These are phyloP conservation scores for Bellardia pandia DNA, from an alignment of 2,888 invertebrate species.

Conservation along the genomic window DNA sequence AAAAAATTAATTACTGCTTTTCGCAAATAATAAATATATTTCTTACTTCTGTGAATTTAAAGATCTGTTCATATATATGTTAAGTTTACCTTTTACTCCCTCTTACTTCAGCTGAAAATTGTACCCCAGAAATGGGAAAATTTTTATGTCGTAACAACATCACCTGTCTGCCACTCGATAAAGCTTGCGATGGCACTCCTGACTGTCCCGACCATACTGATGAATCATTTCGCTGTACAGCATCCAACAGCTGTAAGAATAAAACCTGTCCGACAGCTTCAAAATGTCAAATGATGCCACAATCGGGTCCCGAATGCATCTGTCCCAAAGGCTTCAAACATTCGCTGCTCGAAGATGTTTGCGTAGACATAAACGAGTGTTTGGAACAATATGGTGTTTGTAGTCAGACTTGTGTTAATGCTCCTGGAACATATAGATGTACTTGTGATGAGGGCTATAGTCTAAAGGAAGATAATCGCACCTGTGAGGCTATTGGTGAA, in stretches of 20 bases:
- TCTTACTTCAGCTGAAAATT: constrained; percentile 76
- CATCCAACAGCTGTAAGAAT: constrained; percentile 76
- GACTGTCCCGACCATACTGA: constrained; percentile 88
- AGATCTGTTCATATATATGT: no score
- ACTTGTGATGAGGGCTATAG: constrained; percentile 87
- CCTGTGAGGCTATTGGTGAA: constrained; percentile 86
- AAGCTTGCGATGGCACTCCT: constrained; percentile 85
- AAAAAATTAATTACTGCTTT: no score
- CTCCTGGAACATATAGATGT: constrained; percentile 86
- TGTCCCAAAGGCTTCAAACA: constrained; percentile 85
- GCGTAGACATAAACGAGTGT: constrained; percentile 88
- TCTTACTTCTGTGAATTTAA: no score
- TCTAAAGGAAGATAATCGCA: constrained; percentile 85
- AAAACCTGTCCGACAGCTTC: constrained; percentile 81
- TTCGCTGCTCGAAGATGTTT: constrained; percentile 76
- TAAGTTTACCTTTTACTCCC: not conserved
- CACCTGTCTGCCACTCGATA: constrained; percentile 85
- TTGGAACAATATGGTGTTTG: constrained; percentile 86
- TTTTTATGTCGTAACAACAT: constrained; percentile 86
- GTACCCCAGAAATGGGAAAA: constrained; percentile 84
- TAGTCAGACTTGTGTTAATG: constrained; percentile 88
- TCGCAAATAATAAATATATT: no score
- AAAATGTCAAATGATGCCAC: constrained; percentile 84
- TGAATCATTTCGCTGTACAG: constrained; percentile 85
- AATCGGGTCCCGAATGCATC: constrained; percentile 85